Evolutionary conservation across 2,797 vertebrate genomes (phyloP), one percentile per base, ranked within the genome.

Genomic region (Thalassophryne amazonica): DNA sequence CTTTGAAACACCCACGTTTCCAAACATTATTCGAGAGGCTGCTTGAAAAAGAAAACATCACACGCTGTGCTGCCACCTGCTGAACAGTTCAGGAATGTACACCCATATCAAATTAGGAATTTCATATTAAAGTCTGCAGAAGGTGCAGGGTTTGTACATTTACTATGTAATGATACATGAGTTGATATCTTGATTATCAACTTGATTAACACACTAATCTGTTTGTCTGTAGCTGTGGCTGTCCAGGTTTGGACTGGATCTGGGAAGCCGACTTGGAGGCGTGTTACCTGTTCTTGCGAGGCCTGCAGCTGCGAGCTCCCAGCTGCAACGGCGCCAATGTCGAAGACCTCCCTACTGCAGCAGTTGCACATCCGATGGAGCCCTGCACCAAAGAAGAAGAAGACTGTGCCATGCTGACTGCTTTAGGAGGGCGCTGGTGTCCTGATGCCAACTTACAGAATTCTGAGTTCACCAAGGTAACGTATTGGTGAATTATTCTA

Each of bases 221-320:
- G 18, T 43, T 19, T 66, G 66, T 63, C 50, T 75, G 46, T 65
- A 95, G 94, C 64, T 92, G 87, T 1, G 43, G 83, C 47, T 92
- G 87, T 69, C 88, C 90, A 0, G 86, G 88, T 41, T 73, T 96
- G 72, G 89, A 89, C 61, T 88, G 85, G 65, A 90, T 96, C 64
- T 95, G 93, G 92, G 92, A 93, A 72, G 93, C 93, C 2, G 94
- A 96, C 81, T 80, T 94, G 79, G 93, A 98, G 77, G 88, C 93
- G 1, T 97, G 95, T 76, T 91, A 86, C 77, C 76, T 95, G 42
- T 88, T 95, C 56, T 52, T 94, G 32, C 89, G 70, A 59, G 88
- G 86, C 13, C 84, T 94, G 59, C 88, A 92, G 65, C 73, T 93
- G 59, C 87, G 86, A 54, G 88, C 90, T 4, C 48, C 58, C 20